Evolutionary conservation across 2,113 vertebrate species (phyloP).

Genomic region (Antechinus flavipes): DNA sequence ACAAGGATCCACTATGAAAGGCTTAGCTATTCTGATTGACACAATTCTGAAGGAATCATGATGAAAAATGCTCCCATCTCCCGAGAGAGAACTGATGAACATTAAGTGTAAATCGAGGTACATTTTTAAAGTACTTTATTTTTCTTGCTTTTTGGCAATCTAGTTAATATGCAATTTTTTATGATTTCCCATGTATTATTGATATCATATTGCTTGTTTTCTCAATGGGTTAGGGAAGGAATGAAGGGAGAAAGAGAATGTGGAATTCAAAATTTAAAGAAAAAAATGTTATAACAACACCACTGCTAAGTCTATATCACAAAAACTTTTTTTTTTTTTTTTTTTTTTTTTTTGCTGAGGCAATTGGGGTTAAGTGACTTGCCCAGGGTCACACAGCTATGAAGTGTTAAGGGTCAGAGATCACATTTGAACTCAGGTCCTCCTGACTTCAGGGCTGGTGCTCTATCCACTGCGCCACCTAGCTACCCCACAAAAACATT

Average conservation of each 20-base stretch:
- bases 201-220: neutral
- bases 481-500: too few relatives aligned
- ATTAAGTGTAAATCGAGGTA: neutral
- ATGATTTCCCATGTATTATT: neutral
- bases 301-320: too few relatives aligned
- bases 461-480: too few relatives aligned
- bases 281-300: neutral
- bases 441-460: too few relatives aligned
- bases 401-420: too few relatives aligned
- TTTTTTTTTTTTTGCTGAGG: too few relatives aligned
- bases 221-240: neutral
- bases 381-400: too few relatives aligned
- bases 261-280: neutral
- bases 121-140: neutral
- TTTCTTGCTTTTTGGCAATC: neutral
- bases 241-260: neutral
- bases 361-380: too few relatives aligned
- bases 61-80: neutral
- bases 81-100: neutral
- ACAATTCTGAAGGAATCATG: neutral
- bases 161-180: neutral
- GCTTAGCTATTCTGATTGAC: neutral
- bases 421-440: too few relatives aligned
- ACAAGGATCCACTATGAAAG: neutral
- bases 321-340: too few relatives aligned